Conservation (phyloP, 2,888 invertebrate genomes). For the Rotaria magnacalcarata region DNA sequence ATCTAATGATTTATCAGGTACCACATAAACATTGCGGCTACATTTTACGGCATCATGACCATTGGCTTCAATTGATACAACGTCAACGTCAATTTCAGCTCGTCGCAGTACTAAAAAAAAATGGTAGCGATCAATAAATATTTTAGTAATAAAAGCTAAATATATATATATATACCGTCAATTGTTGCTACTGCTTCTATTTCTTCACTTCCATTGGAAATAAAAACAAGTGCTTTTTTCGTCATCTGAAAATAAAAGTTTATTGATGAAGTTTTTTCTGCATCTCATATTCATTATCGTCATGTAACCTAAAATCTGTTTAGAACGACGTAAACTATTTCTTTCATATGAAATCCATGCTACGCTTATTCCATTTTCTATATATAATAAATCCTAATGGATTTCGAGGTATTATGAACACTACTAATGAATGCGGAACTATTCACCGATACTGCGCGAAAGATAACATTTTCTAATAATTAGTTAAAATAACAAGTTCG, state of each 20-base stretch:
- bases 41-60: constrained; percentile 68
- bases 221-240: constrained; percentile 44
- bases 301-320: no score
- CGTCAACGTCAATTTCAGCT: constrained; percentile 67
- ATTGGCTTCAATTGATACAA: constrained; percentile 72
- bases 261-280: constrained; percentile 61
- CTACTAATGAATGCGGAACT: no score
- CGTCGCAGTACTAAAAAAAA: constrained; percentile 37
- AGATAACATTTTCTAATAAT: no score
- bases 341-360: no score
- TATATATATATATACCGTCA: background rate
- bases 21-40: constrained; percentile 74
- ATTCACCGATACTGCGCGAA: no score
- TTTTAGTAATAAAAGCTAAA: no score
- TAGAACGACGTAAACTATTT: no score
- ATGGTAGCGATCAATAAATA: no score
- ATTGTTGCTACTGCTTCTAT: constrained; percentile 46
- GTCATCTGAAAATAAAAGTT: constrained; percentile 26
- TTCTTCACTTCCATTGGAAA: constrained; percentile 46
- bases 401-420: no score
- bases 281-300: constrained; percentile 54
- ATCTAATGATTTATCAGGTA: constrained; percentile 64
- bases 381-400: no score
- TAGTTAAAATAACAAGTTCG: no score
- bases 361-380: no score